Percentiles rank a stretch among this genome's conserved stretches.
phyloP scores from a whole-genome alignment of 2,113 vertebrate genomes.

The Mus musculus region DNA sequence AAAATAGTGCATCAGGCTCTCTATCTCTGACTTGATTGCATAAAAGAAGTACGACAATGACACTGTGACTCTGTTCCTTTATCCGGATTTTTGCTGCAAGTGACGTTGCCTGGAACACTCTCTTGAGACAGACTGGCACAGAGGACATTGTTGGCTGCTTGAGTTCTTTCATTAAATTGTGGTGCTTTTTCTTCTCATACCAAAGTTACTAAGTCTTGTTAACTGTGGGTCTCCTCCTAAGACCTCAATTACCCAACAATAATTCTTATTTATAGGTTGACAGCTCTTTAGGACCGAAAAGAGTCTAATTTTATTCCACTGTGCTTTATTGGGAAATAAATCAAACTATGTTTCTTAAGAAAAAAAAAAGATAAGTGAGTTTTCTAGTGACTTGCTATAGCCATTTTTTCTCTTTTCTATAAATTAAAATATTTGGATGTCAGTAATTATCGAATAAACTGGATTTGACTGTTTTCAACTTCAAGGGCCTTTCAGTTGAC shows the following conservation, averaged over 20 bases:
- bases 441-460: not conserved
- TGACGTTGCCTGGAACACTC: not conserved
- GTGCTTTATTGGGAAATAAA: conserved; percentile 48
- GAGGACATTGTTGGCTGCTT: not conserved
- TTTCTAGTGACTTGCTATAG: not conserved
- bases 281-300: conserved; percentile 7
- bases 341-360: not conserved
- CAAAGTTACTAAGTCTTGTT: not conserved
- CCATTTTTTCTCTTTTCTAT: not conserved
- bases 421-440: not conserved
- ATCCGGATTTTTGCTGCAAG: not conserved
- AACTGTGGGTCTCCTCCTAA: not conserved
- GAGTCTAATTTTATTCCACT: conserved; percentile 22
- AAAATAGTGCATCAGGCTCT: not conserved
- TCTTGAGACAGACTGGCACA: not conserved
- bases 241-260: not conserved
- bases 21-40: not conserved
- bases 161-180: not conserved
- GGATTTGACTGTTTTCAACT: not conserved
- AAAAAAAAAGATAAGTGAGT: not conserved
- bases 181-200: not conserved
- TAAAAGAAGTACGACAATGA: not conserved
- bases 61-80: not conserved
- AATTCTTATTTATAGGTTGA: conserved; percentile 57
- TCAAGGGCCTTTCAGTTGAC: not conserved